phyloP scores from a whole-genome alignment of 1,140 invertebrate genomes.

The Episyrphus balteatus region DNA sequence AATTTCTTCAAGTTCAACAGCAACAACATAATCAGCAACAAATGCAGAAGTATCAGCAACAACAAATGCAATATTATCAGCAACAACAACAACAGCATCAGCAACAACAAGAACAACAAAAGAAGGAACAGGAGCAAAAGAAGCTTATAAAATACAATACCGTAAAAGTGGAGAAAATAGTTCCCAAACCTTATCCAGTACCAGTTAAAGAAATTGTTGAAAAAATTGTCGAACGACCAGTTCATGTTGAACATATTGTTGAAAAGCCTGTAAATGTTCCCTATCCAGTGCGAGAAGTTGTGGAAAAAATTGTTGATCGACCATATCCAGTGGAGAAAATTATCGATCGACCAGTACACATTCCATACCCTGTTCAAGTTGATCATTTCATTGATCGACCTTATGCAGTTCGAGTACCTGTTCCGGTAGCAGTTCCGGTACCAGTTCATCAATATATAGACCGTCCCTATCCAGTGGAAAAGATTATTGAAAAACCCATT shows the following conservation, averaged over 20 bases:
- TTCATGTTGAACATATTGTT: conserved; percentile 17
- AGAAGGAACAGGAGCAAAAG: not conserved
- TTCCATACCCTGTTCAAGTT: not conserved
- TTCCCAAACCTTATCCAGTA: conserved; percentile 37
- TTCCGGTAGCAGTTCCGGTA: conserved; percentile 40
- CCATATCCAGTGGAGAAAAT: conserved; percentile 29
- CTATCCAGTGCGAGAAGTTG: conserved; percentile 38
- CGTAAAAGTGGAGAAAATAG: conserved; percentile 40
- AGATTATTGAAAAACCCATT: conserved; percentile 39
- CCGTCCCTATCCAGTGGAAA: conserved; percentile 42
- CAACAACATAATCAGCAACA: not conserved
- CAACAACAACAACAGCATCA: not conserved
- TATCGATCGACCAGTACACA: conserved; percentile 7
- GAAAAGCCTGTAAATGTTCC: conserved; percentile 27
- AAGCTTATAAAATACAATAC: too few species aligned
- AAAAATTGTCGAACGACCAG: conserved; percentile 3
- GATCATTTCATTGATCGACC: conserved; percentile 38
- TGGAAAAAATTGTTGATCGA: conserved; percentile 29
- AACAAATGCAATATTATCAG: conserved; percentile 3
- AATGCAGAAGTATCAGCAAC: conserved; percentile 2
- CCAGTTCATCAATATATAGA: conserved; percentile 40
- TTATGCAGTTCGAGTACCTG: conserved; percentile 41
- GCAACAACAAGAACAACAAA: not conserved
- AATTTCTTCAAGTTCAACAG: conserved; percentile 3
- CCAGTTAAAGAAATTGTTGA: conserved; percentile 7